Evolutionary conservation across 2,888 invertebrate genomes (phyloP).

Genomic region (Phytoseiulus persimilis): DNA sequence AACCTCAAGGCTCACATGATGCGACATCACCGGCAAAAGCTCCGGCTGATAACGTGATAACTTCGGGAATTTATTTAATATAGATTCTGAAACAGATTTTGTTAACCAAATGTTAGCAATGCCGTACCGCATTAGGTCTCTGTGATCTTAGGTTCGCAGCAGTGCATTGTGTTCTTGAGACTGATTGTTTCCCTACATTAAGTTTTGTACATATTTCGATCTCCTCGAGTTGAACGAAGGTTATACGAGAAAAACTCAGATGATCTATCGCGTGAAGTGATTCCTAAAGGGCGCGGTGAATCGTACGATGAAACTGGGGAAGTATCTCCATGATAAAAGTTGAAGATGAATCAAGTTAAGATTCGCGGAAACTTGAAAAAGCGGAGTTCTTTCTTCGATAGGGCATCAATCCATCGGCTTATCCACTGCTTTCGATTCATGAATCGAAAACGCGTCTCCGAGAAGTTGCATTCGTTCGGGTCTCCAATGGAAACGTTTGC

Average conservation of each 20-base stretch:
- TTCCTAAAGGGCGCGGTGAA: too few species aligned
- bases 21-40: neutral
- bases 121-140: neutral
- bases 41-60: neutral
- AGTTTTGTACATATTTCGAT: neutral
- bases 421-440: too few species aligned
- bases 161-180: neutral
- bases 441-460: too few species aligned
- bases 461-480: too few species aligned
- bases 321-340: too few species aligned
- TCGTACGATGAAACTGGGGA: too few species aligned
- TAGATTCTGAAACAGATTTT: neutral
- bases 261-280: neutral
- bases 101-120: neutral
- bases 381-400: too few species aligned
- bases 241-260: neutral
- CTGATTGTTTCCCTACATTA: neutral
- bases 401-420: too few species aligned
- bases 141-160: neutral
- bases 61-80: neutral
- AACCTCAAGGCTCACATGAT: conserved; percentile 25
- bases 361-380: too few species aligned
- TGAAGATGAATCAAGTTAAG: too few species aligned
- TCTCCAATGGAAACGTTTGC: too few species aligned
- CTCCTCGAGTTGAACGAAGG: neutral